These are phyloP conservation scores for Campoletis raptor DNA, from an alignment of 2,888 invertebrate genomes.

Conservation along the genomic window DNA sequence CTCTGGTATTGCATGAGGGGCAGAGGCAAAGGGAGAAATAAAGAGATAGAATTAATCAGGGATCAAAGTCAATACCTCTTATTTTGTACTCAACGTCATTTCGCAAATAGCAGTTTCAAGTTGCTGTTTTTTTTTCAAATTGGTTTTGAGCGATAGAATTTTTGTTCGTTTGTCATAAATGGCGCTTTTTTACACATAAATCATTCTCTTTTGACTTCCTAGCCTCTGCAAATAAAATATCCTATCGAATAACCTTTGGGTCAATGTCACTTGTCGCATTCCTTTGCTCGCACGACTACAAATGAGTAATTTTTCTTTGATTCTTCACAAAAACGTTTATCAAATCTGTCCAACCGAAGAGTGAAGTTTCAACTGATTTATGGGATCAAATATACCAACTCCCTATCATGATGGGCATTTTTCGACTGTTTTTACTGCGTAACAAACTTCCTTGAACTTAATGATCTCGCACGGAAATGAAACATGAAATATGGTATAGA, in stretches of 20 bases:
- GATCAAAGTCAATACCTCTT: constrained; percentile 60
- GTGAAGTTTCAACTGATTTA: neutral
- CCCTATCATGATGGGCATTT: neutral
- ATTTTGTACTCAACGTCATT: constrained; percentile 18
- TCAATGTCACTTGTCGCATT: neutral
- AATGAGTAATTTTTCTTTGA: neutral
- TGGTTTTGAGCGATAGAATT: neutral
- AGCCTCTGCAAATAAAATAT: neutral
- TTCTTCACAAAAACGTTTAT: neutral
- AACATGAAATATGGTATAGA: neutral
- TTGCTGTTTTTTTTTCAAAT: constrained; percentile 7
- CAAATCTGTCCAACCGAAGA: neutral
- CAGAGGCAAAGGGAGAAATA: constrained; percentile 25
- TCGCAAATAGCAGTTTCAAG: constrained; percentile 25
- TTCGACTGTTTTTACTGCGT: neutral
- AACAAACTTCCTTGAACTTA: neutral
- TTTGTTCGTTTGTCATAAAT: neutral
- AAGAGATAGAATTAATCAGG: constrained; percentile 54
- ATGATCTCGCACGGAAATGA: neutral
- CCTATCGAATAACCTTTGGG: neutral
- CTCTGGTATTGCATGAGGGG: neutral
- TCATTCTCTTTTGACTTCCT: neutral
- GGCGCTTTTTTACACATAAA: neutral
- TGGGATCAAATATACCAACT: neutral
- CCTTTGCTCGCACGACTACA: neutral